Percentiles rank a stretch among this genome's conserved stretches.
Conservation (phyloP, 2,888 invertebrate species). For the Gerosis bhagava region DNA sequence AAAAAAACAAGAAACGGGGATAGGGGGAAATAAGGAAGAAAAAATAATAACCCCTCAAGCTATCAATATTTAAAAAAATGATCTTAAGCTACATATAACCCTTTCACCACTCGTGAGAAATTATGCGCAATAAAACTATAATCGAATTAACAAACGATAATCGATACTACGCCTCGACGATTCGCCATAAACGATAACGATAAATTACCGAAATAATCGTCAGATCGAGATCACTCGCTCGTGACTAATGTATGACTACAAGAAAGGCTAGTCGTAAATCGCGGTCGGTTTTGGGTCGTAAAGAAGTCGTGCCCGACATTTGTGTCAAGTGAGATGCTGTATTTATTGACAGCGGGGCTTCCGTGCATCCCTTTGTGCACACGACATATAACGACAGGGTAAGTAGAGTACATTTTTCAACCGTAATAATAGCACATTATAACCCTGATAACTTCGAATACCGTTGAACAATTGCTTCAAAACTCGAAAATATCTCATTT, state of each 20-base stretch:
- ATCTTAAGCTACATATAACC: conserved; percentile 1
- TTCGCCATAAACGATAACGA: conserved; percentile 34
- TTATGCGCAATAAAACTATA: conserved; percentile 30
- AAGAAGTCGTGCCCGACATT: conserved; percentile 57
- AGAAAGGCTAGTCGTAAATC: conserved; percentile 51
- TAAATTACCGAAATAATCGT: conserved; percentile 42
- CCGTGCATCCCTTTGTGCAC: no score
- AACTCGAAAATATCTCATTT: no score
- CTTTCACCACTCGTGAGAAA: conserved; percentile 37
- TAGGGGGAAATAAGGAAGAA: no score
- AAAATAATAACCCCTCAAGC: no score
- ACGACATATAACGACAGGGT: no score
- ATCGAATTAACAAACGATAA: conserved; percentile 45
- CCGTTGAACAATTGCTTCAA: no score
- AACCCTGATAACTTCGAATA: no score
- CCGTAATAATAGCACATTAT: no score
- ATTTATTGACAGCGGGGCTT: conserved; percentile 7
- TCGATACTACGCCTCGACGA: conserved; percentile 46
- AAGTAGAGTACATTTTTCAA: no score
- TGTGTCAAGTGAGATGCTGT: conserved; percentile 29
- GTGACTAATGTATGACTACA: conserved; percentile 47
- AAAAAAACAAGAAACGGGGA: no score
- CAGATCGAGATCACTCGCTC: conserved; percentile 41
- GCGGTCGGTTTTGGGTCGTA: conserved; percentile 64
- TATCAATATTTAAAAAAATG: no score